Evolutionary conservation across 2,113 vertebrate genomes (phyloP).

Genomic region (Otolemur garnettii): DNA sequence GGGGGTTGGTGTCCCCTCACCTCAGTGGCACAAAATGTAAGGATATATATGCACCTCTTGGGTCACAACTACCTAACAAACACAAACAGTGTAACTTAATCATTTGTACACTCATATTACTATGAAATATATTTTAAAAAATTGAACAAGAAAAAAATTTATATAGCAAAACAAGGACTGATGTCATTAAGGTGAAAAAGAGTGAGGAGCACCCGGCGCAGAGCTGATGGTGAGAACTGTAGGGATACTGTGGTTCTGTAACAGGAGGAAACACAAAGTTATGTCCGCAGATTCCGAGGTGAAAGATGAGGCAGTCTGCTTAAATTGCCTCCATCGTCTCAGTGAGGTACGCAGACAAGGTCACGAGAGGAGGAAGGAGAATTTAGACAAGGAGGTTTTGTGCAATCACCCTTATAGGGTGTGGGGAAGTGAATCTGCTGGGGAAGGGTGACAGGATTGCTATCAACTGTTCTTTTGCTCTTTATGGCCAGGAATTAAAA

Average conservation of each 20-base stretch:
- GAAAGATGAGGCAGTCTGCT: not conserved
- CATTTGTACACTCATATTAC: too few relatives aligned
- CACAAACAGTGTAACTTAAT: too few relatives aligned
- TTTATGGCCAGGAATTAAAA: not conserved
- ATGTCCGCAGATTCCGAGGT: not conserved
- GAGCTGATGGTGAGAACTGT: not conserved
- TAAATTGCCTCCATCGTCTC: not conserved
- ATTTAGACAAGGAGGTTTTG: not conserved
- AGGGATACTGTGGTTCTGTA: not conserved
- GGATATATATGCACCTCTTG: too few relatives aligned
- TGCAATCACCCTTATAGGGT: not conserved
- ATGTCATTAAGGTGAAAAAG: not conserved
- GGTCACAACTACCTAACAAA: too few relatives aligned
- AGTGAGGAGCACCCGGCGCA: rapidly evolving
- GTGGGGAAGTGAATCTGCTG: not conserved
- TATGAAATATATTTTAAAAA: not conserved
- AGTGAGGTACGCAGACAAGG: not conserved
- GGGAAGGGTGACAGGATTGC: not conserved
- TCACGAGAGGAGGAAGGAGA: not conserved
- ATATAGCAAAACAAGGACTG: not conserved
- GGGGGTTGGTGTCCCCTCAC: too few relatives aligned
- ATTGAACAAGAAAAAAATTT: not conserved
- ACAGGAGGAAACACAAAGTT: not conserved
- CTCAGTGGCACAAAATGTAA: too few relatives aligned
- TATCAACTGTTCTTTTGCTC: not conserved